Percentiles rank a stretch among this genome's conserved stretches.
These are phyloP conservation scores for Chrysodeixis includens DNA, from an alignment of 2,888 invertebrate genomes.

Conservation along the genomic window DNA sequence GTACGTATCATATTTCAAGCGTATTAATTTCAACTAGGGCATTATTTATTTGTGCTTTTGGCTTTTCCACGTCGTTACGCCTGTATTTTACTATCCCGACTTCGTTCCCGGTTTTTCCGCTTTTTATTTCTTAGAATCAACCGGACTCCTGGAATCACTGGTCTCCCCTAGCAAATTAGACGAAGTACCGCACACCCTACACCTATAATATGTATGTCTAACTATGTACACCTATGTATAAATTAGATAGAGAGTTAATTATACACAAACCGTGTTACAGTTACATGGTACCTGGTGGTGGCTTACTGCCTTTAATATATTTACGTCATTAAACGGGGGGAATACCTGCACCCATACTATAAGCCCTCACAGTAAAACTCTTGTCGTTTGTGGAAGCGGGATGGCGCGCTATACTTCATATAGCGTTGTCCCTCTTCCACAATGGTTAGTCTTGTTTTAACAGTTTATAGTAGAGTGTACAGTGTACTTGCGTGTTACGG, in stretches of 20 bases:
- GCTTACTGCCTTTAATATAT: slow-evolving; percentile 22
- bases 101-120: neutral
- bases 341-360: slow-evolving; percentile 9
- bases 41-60: neutral
- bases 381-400: neutral
- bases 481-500: slow-evolving; percentile 43
- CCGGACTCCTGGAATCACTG: neutral
- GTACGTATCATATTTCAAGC: too few species aligned
- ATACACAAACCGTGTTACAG: neutral
- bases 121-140: neutral
- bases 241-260: neutral
- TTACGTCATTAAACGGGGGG: slow-evolving; percentile 37
- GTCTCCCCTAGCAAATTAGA: neutral
- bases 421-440: too few species aligned
- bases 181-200: neutral
- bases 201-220: too few species aligned
- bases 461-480: neutral
- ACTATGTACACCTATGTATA: too few species aligned
- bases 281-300: slow-evolving; percentile 10
- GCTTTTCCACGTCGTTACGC: neutral
- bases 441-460: too few species aligned
- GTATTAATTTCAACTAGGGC: too few species aligned
- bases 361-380: too few species aligned
- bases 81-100: neutral
- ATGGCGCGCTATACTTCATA: neutral